phyloP scores from a whole-genome alignment of 2,113 vertebrate genomes.

The Sylvietta virens region DNA sequence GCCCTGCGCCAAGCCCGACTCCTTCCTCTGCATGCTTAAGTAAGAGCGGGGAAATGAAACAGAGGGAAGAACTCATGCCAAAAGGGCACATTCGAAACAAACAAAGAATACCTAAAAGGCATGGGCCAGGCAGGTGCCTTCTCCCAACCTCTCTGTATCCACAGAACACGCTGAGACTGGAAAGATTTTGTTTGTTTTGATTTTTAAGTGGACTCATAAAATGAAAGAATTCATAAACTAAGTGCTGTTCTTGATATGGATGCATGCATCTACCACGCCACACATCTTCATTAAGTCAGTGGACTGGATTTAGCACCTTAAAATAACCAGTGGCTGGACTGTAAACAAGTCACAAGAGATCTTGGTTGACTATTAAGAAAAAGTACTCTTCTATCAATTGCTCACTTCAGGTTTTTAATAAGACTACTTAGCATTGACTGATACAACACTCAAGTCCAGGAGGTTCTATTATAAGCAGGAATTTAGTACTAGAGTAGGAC shows the following conservation, averaged over 20 bases:
- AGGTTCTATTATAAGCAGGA: neutral
- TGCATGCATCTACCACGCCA: neutral
- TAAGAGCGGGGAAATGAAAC: neutral
- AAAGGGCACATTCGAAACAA: neutral
- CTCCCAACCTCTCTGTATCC: neutral
- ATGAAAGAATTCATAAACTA: neutral
- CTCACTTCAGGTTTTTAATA: neutral
- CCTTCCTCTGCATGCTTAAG: neutral
- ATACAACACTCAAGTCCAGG: neutral
- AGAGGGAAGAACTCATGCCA: neutral
- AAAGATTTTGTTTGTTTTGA: neutral
- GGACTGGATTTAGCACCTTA: neutral
- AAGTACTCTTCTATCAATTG: neutral
- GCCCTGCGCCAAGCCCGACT: neutral
- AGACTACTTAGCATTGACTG: neutral
- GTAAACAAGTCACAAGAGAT: neutral
- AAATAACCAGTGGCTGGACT: neutral
- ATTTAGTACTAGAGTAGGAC: neutral
- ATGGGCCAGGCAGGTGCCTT: neutral
- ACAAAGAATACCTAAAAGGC: neutral
- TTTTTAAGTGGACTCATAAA: neutral
- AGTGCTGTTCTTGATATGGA: neutral
- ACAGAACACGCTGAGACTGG: neutral
- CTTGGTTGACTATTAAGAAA: neutral
- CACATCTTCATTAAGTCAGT: neutral